These are phyloP conservation scores for Falco naumanni DNA, from an alignment of 2,797 vertebrate genomes.

Conservation along the genomic window DNA sequence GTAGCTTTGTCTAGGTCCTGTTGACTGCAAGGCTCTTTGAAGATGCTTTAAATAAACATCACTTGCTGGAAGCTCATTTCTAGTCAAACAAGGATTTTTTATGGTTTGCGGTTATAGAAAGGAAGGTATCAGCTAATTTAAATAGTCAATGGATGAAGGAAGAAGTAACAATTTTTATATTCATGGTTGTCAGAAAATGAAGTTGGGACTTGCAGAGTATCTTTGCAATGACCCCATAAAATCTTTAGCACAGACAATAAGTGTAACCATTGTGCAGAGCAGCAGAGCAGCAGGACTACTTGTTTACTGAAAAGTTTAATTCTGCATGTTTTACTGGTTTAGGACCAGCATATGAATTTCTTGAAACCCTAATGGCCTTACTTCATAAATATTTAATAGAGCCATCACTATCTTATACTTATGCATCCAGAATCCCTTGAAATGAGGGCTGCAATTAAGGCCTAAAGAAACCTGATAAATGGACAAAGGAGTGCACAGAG, in stretches of 20 bases:
- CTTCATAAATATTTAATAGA: not conserved
- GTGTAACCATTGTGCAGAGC: rapidly evolving
- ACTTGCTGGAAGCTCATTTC: not conserved
- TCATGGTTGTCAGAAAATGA: not conserved
- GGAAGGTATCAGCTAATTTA: not conserved
- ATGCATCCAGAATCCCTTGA: not conserved
- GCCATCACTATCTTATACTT: not conserved
- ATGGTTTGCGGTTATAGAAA: not conserved
- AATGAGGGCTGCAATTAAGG: not conserved
- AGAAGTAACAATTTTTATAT: not conserved
- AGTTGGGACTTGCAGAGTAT: not conserved
- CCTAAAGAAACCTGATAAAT: not conserved
- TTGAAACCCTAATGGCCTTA: not conserved
- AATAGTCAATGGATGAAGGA: not conserved
- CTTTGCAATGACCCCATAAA: not conserved
- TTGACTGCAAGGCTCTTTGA: not conserved
- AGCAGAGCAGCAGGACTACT: not conserved
- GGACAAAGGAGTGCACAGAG: not conserved
- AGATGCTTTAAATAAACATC: not conserved
- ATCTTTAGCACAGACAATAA: not conserved
- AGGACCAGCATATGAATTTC: not conserved
- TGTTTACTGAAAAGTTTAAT: not conserved
- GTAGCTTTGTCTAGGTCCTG: constrained; percentile 3
- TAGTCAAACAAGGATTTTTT: not conserved
- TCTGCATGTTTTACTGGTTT: not conserved